Percentiles rank a stretch among this genome's conserved stretches.
These are phyloP conservation scores for Vollenhovia emeryi DNA, from an alignment of 1,140 invertebrate genomes.

Conservation along the genomic window DNA sequence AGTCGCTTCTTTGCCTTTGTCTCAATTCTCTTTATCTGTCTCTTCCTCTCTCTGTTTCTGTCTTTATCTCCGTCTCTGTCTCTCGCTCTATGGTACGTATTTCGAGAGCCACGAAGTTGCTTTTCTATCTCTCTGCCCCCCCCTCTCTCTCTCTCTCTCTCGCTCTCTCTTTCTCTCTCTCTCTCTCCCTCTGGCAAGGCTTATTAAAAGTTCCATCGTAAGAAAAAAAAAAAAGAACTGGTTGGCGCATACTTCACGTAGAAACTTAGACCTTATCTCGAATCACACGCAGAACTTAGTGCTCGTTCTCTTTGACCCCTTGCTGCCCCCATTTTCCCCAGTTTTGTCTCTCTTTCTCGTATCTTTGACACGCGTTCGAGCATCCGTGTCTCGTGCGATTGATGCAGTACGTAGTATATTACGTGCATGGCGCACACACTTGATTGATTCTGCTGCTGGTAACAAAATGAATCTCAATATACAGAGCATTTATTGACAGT, in stretches of 20 bases:
- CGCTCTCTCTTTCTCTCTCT: neutral
- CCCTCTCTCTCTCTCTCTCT: neutral
- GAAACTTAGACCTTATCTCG: slow-evolving; percentile 33
- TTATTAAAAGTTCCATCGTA: slow-evolving; percentile 8
- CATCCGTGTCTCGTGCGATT: slow-evolving; percentile 37
- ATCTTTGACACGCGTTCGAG: slow-evolving; percentile 42
- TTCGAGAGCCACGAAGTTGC: slow-evolving; percentile 32
- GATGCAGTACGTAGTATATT: slow-evolving; percentile 48
- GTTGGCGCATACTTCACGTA: slow-evolving; percentile 51
- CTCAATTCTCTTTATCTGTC: slow-evolving; percentile 1
- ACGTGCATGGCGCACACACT: slow-evolving; percentile 58
- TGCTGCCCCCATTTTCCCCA: neutral
- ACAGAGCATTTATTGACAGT: slow-evolving; percentile 48
- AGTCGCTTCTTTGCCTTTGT: slow-evolving; percentile 48
- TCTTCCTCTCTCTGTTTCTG: neutral
- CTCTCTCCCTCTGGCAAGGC: slow-evolving; percentile 7
- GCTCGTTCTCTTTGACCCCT: slow-evolving; percentile 23
- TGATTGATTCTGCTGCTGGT: slow-evolving; percentile 40
- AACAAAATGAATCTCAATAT: slow-evolving; percentile 39
- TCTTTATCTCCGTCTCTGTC: neutral
- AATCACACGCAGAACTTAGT: slow-evolving; percentile 35
- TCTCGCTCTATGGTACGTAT: slow-evolving; percentile 27
- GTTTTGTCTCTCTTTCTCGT: slow-evolving; percentile 18
- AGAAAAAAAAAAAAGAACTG: slow-evolving; percentile 24
- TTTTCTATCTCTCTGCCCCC: slow-evolving; percentile 32